A percentile compares a stretch with the other conserved stretches of the same genome.
Evolutionary conservation across 2,797 vertebrate genomes (phyloP).

Genomic region (Tachyglossus aculeatus): DNA sequence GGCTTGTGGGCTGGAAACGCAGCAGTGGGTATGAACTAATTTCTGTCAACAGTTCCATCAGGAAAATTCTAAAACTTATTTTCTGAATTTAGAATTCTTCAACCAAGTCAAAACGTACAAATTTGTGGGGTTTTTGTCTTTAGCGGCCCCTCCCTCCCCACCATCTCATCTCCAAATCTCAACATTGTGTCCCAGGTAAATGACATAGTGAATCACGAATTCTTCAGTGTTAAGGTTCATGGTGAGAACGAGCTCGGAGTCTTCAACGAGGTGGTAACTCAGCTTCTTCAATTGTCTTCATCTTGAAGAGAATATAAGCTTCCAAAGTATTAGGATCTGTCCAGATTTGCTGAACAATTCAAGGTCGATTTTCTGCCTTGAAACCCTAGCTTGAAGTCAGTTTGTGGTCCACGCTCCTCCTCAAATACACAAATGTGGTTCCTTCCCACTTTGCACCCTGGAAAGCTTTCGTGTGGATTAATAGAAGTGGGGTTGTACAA

Average conservation of each 20-base stretch:
- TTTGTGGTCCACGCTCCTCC: neutral
- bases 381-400: neutral
- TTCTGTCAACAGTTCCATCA: no score
- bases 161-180: neutral
- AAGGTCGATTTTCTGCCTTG: neutral
- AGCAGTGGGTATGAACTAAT: no score
- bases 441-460: neutral
- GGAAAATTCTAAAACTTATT: no score
- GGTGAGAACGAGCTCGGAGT: no score
- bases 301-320: neutral
- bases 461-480: neutral
- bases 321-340: neutral
- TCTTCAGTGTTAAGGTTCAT: no score
- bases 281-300: neutral
- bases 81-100: no score
- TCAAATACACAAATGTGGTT: neutral
- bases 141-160: neutral
- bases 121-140: no score
- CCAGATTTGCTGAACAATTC: neutral
- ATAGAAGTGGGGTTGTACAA: neutral
- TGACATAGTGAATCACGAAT: no score
- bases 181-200: neutral
- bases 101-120: no score
- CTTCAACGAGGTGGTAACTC: no score
- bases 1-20: no score